Evolutionary conservation across 2,888 invertebrate genomes (phyloP).

Genomic region (Apamea epomidion): DNA sequence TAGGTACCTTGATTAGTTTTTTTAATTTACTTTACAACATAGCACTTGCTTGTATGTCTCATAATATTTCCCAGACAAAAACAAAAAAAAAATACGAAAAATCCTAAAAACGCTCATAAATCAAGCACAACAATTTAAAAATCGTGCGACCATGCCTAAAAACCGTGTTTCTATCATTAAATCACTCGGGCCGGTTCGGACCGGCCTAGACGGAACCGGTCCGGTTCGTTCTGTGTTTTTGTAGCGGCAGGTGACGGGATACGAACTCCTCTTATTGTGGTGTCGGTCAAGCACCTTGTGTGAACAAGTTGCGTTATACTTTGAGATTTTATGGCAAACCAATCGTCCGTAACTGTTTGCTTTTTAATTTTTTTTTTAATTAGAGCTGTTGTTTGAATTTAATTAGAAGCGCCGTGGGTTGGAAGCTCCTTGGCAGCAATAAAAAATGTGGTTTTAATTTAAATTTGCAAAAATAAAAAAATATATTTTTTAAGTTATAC

Average conservation of each 20-base stretch:
- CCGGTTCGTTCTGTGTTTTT: slow-evolving; percentile 80
- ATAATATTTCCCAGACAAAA: background rate
- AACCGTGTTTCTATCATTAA: slow-evolving; percentile 81
- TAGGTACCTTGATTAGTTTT: background rate
- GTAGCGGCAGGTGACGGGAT: slow-evolving; percentile 87
- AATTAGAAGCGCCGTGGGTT: slow-evolving; percentile 37
- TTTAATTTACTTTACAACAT: background rate
- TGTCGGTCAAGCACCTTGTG: slow-evolving; percentile 83
- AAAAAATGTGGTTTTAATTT: slow-evolving; percentile 10
- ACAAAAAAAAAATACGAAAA: background rate
- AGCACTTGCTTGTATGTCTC: background rate
- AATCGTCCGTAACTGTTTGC: slow-evolving; percentile 57
- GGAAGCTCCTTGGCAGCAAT: background rate
- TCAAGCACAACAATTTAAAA: slow-evolving; percentile 62
- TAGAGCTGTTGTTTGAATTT: slow-evolving; percentile 51
- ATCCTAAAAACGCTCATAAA: slow-evolving; percentile 33
- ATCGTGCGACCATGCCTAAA: slow-evolving; percentile 75
- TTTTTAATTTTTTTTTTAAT: slow-evolving; percentile 33
- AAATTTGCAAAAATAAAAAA: slow-evolving; percentile 13
- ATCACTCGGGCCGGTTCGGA: slow-evolving; percentile 77
- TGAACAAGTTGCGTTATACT: slow-evolving; percentile 70
- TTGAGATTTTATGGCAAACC: slow-evolving; percentile 69
- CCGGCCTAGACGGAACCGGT: slow-evolving; percentile 67
- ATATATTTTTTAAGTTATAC: background rate
- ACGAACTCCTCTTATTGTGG: slow-evolving; percentile 81